Evolutionary conservation across 2,888 invertebrate species (phyloP).

Genomic region (Alviniconcha strummeri): DNA sequence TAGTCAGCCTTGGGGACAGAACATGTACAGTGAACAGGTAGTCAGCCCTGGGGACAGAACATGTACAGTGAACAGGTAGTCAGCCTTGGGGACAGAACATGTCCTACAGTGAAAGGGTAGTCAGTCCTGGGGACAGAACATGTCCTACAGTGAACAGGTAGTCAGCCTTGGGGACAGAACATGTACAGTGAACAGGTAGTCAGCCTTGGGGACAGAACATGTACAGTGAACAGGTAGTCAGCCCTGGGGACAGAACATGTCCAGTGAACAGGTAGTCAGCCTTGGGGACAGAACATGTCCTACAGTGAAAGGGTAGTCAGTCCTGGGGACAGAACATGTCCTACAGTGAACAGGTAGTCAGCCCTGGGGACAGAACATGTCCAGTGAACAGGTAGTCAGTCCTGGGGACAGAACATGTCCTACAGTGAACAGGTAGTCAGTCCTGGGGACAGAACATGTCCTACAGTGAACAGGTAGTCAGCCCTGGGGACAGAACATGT

Average conservation of each 20-base stretch:
- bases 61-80: constrained; percentile 51
- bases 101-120: constrained; percentile 72
- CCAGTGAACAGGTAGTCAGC: constrained; percentile 61
- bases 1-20: constrained; percentile 66
- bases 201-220: no score
- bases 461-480: constrained; percentile 71
- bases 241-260: constrained; percentile 55
- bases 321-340: no score
- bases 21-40: constrained; percentile 48
- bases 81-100: no score
- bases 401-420: constrained; percentile 47
- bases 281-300: constrained; percentile 47
- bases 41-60: constrained; percentile 60
- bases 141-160: constrained; percentile 50
- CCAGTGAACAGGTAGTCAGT: constrained; percentile 61
- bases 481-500: constrained; percentile 55
- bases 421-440: constrained; percentile 60
- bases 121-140: constrained; percentile 59
- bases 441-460: no score
- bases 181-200: constrained; percentile 51
- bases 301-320: constrained; percentile 61
- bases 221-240: constrained; percentile 71
- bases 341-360: constrained; percentile 71
- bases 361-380: constrained; percentile 55
- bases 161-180: constrained; percentile 60